Conservation (phyloP, 2,888 invertebrate species). For the Orthosia gothica region DNA sequence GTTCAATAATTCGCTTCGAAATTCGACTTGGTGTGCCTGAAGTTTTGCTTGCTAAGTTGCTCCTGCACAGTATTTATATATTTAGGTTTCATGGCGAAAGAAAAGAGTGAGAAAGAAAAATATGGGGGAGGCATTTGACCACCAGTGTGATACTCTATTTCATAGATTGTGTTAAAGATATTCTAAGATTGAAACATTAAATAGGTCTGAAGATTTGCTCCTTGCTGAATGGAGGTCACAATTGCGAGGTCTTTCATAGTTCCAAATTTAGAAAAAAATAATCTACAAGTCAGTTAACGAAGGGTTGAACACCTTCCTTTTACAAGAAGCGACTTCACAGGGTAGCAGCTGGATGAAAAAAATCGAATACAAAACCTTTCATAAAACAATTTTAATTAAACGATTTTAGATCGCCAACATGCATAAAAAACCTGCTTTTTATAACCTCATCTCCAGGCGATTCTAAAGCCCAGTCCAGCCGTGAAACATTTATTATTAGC, state of each 20-base stretch:
- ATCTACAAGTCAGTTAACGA: neutral
- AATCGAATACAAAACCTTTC: neutral
- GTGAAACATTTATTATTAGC: slow-evolving; percentile 33
- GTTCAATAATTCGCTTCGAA: slow-evolving; percentile 19
- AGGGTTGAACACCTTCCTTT: neutral
- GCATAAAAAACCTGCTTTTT: neutral
- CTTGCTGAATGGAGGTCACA: neutral
- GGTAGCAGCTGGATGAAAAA: neutral
- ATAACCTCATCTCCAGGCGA: slow-evolving; percentile 11
- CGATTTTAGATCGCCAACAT: neutral
- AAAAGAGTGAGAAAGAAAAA: too few species aligned
- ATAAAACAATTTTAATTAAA: neutral
- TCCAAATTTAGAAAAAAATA: neutral
- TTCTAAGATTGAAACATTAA: neutral
- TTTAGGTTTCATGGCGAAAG: too few species aligned
- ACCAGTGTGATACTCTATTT: too few species aligned
- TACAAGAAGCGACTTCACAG: neutral
- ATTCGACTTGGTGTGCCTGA: neutral
- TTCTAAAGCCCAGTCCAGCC: slow-evolving; percentile 25
- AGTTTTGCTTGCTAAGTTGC: neutral
- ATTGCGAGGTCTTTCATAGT: neutral
- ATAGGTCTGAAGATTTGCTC: too few species aligned
- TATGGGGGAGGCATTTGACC: too few species aligned
- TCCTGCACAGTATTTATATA: neutral
- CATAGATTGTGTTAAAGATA: neutral